Evolutionary conservation across 2,888 invertebrate genomes (phyloP).

Genomic region (Mactromeris polynyma): DNA sequence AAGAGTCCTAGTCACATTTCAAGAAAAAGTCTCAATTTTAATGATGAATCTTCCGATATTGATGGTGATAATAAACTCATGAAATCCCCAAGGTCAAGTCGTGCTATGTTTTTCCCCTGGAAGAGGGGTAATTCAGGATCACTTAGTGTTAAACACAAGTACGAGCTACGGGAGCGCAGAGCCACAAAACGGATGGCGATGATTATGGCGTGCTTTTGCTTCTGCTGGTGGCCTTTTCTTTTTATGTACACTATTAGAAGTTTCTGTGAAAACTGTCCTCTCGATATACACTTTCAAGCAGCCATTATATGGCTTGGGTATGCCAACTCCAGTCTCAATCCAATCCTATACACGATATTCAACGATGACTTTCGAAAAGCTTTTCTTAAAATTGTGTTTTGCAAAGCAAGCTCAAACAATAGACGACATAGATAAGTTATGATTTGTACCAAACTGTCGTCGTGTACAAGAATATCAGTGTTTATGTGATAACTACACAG

Average conservation of each 20-base stretch:
- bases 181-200: slow-evolving; percentile 87
- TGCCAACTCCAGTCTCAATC: slow-evolving; percentile 86
- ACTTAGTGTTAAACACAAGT: slow-evolving; percentile 79
- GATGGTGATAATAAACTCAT: slow-evolving; percentile 52
- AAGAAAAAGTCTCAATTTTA: slow-evolving; percentile 59
- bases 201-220: slow-evolving; percentile 86
- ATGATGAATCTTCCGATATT: slow-evolving; percentile 54
- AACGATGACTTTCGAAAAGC: slow-evolving; percentile 87
- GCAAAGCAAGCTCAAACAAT: slow-evolving; percentile 47
- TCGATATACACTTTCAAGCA: slow-evolving; percentile 83
- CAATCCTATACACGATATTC: slow-evolving; percentile 87
- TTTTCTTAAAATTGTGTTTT: slow-evolving; percentile 81
- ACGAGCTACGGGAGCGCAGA: slow-evolving; percentile 85
- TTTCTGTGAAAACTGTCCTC: slow-evolving; percentile 80
- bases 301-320: slow-evolving; percentile 87
- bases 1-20: slow-evolving; percentile 64
- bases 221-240: slow-evolving; percentile 88
- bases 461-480: not conserved
- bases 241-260: slow-evolving; percentile 86
- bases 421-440: slow-evolving; percentile 32
- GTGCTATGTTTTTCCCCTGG: slow-evolving; percentile 68
- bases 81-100: slow-evolving; percentile 53
- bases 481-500: not conserved
- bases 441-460: not conserved
- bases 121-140: slow-evolving; percentile 61